phyloP scores from a whole-genome alignment of 2,113 vertebrate species.

The Xiphias gladius region DNA sequence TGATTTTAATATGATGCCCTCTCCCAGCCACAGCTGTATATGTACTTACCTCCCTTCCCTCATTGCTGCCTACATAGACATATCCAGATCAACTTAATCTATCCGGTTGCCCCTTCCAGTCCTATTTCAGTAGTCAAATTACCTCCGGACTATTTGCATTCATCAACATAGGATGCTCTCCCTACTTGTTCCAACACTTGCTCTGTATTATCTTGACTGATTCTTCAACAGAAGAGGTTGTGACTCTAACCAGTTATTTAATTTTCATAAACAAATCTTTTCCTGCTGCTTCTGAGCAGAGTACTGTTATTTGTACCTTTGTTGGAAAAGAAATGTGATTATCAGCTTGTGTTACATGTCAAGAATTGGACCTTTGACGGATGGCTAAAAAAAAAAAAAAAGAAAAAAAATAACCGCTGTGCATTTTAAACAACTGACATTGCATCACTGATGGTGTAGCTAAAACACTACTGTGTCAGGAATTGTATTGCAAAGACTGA shows the following conservation, averaged over 20 bases:
- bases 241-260: not conserved
- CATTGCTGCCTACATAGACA: not conserved
- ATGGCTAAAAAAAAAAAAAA: no score
- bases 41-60: not conserved
- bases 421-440: not conserved
- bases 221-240: no score
- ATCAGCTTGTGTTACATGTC: not conserved
- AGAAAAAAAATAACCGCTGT: no score
- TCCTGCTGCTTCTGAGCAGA: not conserved
- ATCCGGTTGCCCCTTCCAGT: not conserved
- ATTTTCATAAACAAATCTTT: not conserved
- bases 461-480: not conserved
- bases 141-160: not conserved
- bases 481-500: not conserved
- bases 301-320: not conserved
- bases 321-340: not conserved
- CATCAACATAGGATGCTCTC: not conserved
- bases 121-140: not conserved
- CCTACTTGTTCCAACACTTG: not conserved
- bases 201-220: not conserved
- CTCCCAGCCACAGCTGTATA: not conserved
- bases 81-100: fast-evolving
- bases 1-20: not conserved
- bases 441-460: not conserved
- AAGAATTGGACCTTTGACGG: not conserved